Evolutionary conservation across 2,797 vertebrate genomes (phyloP), one percentile per base, ranked within the genome.

Genomic region (Sebastes cheni): DNA sequence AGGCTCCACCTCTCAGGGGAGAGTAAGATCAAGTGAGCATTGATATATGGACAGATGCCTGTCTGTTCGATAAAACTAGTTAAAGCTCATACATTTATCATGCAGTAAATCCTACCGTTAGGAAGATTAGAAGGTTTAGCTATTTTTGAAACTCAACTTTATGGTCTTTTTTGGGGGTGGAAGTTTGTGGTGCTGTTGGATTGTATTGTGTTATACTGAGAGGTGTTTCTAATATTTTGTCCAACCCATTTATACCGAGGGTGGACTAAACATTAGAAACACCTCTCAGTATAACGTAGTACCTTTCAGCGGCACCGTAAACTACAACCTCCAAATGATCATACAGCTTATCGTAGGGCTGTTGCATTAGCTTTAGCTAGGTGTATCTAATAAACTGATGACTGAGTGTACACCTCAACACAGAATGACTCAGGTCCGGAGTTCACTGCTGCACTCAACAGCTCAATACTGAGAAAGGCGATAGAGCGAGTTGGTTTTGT

Each of bases 1-100:
- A 82, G 61, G 67, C 72, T 89, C 64, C 65, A 76, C 60, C 77
- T 82, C 73, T 77, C 52, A 5, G 7, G 23, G 22, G 32, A 75
- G 54, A 77, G 27, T 8, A 39, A 58, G 34, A 71, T 52, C 39
- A 56, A 71, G 61, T 20, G 16, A 8, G 4, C 6, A 13, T 22
- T 74, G 55, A 55, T 58, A 71, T 22, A 50, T 2, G 11, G 29
- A 29, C 56, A 73, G 50, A 6, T 74, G n/a, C 9, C 46, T n/a
- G 39, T 65, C 56, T 75, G 58, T 59, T 50, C 22, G 20, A 34
- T 25, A 14, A 50, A 22, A 20, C 1, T 11, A 39, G 4, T 32
- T 14, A 32, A 72, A 78, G 71, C 5, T 20, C 55, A 39, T 13
- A 52, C 59, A 56, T 36, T 13, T 32, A 27, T 52, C 27, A 11